A percentile compares a stretch with the other conserved stretches of the same genome.
Evolutionary conservation across 2,797 vertebrate genomes (phyloP).

Genomic region (Lepus oiostolus): DNA sequence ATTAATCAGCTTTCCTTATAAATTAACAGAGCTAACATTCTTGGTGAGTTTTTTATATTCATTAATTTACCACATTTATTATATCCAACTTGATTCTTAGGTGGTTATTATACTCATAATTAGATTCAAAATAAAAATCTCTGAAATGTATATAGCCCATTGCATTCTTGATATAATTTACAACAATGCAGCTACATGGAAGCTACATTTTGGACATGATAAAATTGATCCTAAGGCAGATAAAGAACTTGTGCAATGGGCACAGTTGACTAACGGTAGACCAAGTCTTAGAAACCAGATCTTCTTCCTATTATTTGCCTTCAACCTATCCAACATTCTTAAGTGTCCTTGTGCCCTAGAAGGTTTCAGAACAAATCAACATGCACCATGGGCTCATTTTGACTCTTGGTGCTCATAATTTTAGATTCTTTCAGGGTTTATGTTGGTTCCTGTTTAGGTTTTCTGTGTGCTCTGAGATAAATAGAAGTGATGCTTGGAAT

Average conservation of each 20-base stretch:
- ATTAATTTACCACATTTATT: slow-evolving; percentile 56
- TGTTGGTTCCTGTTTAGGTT: background rate
- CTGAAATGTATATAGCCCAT: background rate
- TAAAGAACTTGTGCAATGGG: background rate
- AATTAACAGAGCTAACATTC: slow-evolving; percentile 62
- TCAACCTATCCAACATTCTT: background rate
- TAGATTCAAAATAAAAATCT: slow-evolving; percentile 55
- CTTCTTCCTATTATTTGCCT: background rate
- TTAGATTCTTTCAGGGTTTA: background rate
- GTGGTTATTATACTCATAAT: slow-evolving; percentile 48
- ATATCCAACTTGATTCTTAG: slow-evolving; percentile 45
- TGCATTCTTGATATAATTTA: background rate
- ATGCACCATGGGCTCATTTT: background rate
- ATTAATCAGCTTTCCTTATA: slow-evolving; percentile 68
- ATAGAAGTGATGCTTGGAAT: background rate
- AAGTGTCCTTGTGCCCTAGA: background rate
- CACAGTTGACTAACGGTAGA: background rate
- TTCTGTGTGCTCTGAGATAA: background rate
- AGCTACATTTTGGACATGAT: background rate
- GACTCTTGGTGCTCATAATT: background rate
- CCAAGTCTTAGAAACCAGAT: background rate
- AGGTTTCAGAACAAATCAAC: background rate
- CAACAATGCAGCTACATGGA: background rate
- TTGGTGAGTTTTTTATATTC: slow-evolving; percentile 46
- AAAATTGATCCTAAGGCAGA: background rate